Conservation (phyloP, 2,113 vertebrate genomes). For the Salvelinus alpinus region DNA sequence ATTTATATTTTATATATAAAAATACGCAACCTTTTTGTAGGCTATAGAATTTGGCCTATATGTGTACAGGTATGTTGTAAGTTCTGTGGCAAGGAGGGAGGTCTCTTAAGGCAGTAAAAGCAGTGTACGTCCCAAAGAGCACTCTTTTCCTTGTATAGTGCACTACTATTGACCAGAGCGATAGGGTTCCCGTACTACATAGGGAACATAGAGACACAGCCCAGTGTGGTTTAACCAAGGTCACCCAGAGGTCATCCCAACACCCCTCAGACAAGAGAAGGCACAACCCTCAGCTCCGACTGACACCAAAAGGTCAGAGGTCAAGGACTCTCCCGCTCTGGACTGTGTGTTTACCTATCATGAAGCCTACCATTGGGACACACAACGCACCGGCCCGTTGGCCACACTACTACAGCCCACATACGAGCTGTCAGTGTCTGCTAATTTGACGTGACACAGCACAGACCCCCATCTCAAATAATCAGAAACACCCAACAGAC, state of each 20-base stretch:
- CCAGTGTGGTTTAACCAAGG: constrained; percentile 28
- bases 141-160: too few species aligned
- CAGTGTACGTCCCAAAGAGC: not conserved
- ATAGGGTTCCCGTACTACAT: not conserved
- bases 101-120: too few species aligned
- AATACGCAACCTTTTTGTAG: too few species aligned
- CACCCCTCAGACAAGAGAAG: constrained; percentile 39
- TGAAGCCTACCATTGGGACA: constrained; percentile 1
- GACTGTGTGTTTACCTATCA: constrained; percentile 58
- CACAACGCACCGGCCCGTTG: not conserved
- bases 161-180: not conserved
- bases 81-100: not conserved
- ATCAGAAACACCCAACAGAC: constrained; percentile 91
- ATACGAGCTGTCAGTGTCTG: constrained; percentile 91
- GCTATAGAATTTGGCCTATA: too few species aligned
- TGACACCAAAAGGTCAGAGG: constrained; percentile 56
- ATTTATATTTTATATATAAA: too few species aligned
- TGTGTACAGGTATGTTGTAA: not conserved
- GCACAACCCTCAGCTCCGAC: constrained; percentile 34
- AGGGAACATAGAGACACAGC: constrained; percentile 45
- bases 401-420: constrained; percentile 54
- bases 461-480: constrained; percentile 90
- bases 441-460: constrained; percentile 96
- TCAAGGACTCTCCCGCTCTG: constrained; percentile 63
- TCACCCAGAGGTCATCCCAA: constrained; percentile 51